Base-by-base conservation (phyloP, 2,888 invertebrate species). In the Agrypnus murinus region DNA sequence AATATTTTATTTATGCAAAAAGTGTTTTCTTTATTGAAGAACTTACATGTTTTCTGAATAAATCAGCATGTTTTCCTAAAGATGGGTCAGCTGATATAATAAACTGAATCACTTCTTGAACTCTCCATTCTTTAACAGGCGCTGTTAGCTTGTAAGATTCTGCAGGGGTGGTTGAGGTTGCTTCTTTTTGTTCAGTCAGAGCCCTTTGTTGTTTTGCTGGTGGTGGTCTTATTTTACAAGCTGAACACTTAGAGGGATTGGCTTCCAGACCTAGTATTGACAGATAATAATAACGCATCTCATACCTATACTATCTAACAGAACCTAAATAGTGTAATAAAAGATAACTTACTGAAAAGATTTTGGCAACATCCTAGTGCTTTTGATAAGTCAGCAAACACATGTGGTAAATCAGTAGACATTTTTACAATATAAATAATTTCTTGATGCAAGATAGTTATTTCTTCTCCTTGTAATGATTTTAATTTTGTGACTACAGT, bases 51-150 rank as follows among this genome's bases (percentile, higher is more conserved):
- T 93, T 95, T 80, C 95, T 89, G 85, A 98, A 98, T 70, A 97
- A 88, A 83, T 98, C 97, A 0, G 96, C 95, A 85, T 97, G 95
- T 0, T 93, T 90, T 10, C 93, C 92, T 58, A 98, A 88, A 59
- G 93, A 92, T 38, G 92, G 91, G 86, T 98, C 98, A 17, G 93
- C 92, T 70, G 92, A 91, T 67, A 93, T 93, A 74, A 98, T 96
- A 85, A 95, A 94, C 74, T 93, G 92, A 80, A 97, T 97, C 67
- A 98, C 98, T 83, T 98, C 96, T 82, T 98, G 97, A 19, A 97
- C 96, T 12, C 94, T 92, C 98, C 98, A 98, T 81, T 95, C 95
- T 17, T 90, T 90, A 17, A 95, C 94, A 64, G 90, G 90, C 36
- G 88, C 84, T 66, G 68, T 82, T 81, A 0, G 82, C 77, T 12